A percentile compares a stretch with the other conserved stretches of the same genome.
phyloP scores from a whole-genome alignment of 37 sponge, comb jelly and placozoan species.

The Axinella damicornis region DNA sequence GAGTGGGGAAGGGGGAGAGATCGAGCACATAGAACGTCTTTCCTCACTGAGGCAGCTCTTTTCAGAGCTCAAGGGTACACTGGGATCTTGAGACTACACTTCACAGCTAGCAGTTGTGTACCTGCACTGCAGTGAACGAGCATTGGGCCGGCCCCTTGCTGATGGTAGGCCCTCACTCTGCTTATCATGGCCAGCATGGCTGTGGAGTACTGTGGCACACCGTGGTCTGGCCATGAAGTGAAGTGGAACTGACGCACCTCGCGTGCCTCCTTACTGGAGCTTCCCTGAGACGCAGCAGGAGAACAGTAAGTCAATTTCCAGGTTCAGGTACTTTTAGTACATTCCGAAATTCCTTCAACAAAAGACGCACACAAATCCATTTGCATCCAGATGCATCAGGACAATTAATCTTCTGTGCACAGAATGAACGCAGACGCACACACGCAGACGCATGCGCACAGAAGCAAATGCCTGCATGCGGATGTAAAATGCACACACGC shows the following conservation, averaged over 20 bases:
- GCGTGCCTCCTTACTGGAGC: conserved; percentile 48
- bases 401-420: too few species aligned
- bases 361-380: too few species aligned
- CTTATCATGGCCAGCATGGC: conserved; percentile 88
- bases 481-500: too few species aligned
- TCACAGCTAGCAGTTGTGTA: too few species aligned
- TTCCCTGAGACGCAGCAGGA: conserved; percentile 13
- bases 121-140: conserved; percentile 95
- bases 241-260: conserved; percentile 94
- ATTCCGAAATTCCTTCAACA: too few species aligned
- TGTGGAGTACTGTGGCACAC: conserved; percentile 91
- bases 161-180: conserved; percentile 54
- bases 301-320: too few species aligned
- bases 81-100: not conserved
- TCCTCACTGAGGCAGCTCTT: not conserved
- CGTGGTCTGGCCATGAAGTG: conserved; percentile 97
- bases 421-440: too few species aligned
- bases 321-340: too few species aligned
- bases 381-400: too few species aligned
- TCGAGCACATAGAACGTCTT: not conserved
- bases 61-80: not conserved
- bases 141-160: conserved; percentile 68
- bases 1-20: not conserved
- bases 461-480: too few species aligned
- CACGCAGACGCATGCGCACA: too few species aligned